Evolutionary conservation across 2,888 invertebrate species (phyloP), one percentile per base, ranked within the genome.

Genomic region (Sthenelais limicola): DNA sequence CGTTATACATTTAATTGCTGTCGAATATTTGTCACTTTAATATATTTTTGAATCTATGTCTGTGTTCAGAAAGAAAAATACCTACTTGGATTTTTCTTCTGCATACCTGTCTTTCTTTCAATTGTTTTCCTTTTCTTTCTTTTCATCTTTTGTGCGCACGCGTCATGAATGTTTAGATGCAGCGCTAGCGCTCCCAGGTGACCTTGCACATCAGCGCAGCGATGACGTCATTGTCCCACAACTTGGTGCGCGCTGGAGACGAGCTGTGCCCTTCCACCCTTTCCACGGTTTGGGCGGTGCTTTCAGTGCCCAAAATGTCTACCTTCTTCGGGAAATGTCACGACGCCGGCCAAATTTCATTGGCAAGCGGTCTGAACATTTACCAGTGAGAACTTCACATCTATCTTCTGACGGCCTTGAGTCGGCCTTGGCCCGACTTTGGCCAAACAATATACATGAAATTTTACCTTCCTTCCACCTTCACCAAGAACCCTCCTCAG

Each of bases 201-300:
- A 62, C 62, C 62, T 38, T 38, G 43, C 62, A 62, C 38, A 38
- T 12, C 62, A 21, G 62, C 62, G 62, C 62, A 62, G 62, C 62
- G 62, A 62, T 62, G 62, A 62, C 62, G 62, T 62, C 62, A 62
- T 43, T 62, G 24, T 28, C 62, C 43, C 62, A 35, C 35, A 62
- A 43, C 62, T 62, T 43, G 26, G 38, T 28, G 62, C 62, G 62
- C 62, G 62, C 43, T 43, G 3, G 62, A 62, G 62, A 62, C 62
- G 62, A 43, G 62, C 62, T 7, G 62, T 62, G 62, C 62, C 62
- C 43, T 70, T 51, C 70, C 70, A 70, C 38, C 70, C 70, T 15
- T 70, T 70, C 70, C 70, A 70, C 51, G 70, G 70, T 51, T 43
- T 38, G 26, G 70, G 52, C 24, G 70, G 70, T 43, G 32, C 70